Evolutionary conservation across 2,797 vertebrate genomes (phyloP).

Genomic region (Hippocampus kuda): DNA sequence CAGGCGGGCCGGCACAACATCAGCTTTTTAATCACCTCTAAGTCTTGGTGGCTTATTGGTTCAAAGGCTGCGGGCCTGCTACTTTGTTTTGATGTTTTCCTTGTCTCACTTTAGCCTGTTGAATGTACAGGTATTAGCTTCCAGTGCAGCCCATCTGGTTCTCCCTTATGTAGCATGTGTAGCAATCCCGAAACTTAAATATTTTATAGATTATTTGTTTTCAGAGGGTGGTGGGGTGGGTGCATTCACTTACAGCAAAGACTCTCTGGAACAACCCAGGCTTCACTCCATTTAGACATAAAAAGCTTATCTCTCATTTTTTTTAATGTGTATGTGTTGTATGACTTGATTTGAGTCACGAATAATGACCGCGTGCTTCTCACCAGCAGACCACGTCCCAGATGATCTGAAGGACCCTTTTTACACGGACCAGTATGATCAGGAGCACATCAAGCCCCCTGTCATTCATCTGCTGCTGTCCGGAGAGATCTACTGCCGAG

Average conservation of each 20-base stretch:
- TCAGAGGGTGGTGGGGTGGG: not conserved
- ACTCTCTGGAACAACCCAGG: no score
- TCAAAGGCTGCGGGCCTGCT: conserved; percentile 27
- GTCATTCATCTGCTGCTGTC: conserved; percentile 83
- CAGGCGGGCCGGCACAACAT: conserved; percentile 19
- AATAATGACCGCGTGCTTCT: not conserved
- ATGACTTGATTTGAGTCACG: not conserved
- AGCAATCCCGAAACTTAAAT: no score
- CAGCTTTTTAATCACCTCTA: conserved; percentile 42
- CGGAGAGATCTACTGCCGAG: conserved; percentile 85
- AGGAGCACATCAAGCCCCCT: conserved; percentile 92
- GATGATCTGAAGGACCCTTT: conserved; percentile 86
- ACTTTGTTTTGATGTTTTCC: conserved; percentile 16
- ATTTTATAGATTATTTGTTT: conserved; percentile 13
- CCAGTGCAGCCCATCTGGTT: not conserved
- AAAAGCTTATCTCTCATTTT: not conserved
- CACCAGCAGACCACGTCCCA: conserved; percentile 77
- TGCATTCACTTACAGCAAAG: not conserved
- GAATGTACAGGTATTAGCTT: conserved; percentile 33
- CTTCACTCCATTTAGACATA: not conserved
- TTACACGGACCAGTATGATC: conserved; percentile 92
- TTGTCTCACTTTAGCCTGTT: conserved; percentile 33
- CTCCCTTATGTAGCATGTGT: conserved; percentile 35
- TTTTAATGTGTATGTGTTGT: not conserved
- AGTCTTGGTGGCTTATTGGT: conserved; percentile 37